Evolutionary conservation across 2,888 invertebrate genomes (phyloP).

Genomic region (Phasia obesa): DNA sequence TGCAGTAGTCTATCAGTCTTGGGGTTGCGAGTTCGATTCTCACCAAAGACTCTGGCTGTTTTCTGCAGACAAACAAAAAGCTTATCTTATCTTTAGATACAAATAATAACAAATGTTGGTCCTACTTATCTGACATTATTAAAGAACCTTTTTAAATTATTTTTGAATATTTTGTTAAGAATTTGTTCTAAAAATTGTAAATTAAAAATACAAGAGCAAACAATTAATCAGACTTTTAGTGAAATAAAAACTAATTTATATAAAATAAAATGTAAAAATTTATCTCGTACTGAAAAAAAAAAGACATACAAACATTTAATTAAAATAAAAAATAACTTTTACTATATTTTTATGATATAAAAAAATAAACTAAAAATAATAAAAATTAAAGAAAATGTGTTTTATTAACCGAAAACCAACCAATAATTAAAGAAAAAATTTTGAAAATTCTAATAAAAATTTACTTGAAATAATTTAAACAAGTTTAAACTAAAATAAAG

Average conservation of each 20-base stretch:
- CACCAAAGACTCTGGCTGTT: no score
- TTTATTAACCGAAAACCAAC: not conserved
- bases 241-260: not conserved
- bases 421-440: not conserved
- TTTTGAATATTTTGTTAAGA: no score
- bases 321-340: slow-evolving; percentile 31
- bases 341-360: slow-evolving; percentile 53
- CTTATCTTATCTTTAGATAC: no score
- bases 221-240: not conserved
- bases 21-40: no score
- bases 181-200: no score
- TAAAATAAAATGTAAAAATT: not conserved
- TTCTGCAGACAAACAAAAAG: no score
- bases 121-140: no score
- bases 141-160: no score
- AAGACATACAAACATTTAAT: not conserved
- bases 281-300: slow-evolving; percentile 2
- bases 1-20: no score
- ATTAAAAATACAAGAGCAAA: not conserved
- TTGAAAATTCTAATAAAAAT: not conserved
- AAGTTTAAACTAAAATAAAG: no score
- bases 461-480: not conserved
- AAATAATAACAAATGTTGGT: no score
- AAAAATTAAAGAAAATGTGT: not conserved
- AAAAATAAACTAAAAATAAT: not conserved